Evolutionary conservation across 1,140 invertebrate genomes (phyloP).

Genomic region (Telenomus remus): DNA sequence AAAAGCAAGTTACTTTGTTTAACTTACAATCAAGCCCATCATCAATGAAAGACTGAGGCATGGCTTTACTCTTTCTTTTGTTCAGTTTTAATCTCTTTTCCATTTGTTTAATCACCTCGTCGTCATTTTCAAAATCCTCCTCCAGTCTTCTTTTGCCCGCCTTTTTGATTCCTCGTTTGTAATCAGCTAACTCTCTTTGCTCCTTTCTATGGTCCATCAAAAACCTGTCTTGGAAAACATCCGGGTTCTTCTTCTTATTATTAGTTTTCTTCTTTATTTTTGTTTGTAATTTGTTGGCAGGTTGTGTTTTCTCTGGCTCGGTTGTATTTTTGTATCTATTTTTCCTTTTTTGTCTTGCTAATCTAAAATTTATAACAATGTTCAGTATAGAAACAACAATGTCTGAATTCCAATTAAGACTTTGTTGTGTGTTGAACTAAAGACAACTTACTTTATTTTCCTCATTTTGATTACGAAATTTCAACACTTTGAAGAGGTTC

Average conservation of each 20-base stretch:
- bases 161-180: conserved; percentile 64
- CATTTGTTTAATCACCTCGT: conserved; percentile 85
- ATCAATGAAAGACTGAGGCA: conserved; percentile 85
- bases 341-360: conserved; percentile 19
- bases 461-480: conserved; percentile 1
- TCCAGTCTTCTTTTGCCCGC: conserved; percentile 79
- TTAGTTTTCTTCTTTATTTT: conserved; percentile 11
- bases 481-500: no score
- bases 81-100: conserved; percentile 91
- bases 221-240: conserved; percentile 28
- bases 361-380: conserved; percentile 9
- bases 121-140: conserved; percentile 86
- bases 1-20: no score
- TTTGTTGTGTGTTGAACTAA: background rate
- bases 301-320: conserved; percentile 17
- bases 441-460: conserved; percentile 17
- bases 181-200: conserved; percentile 60
- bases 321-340: conserved; percentile 13
- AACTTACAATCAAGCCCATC: conserved; percentile 90
- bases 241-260: no score
- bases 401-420: background rate
- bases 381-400: background rate
- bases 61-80: conserved; percentile 83
- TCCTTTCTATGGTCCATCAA: conserved; percentile 32
- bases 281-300: conserved; percentile 34